Conservation (phyloP, 2,888 invertebrate genomes). For the Dasypolia templi region DNA sequence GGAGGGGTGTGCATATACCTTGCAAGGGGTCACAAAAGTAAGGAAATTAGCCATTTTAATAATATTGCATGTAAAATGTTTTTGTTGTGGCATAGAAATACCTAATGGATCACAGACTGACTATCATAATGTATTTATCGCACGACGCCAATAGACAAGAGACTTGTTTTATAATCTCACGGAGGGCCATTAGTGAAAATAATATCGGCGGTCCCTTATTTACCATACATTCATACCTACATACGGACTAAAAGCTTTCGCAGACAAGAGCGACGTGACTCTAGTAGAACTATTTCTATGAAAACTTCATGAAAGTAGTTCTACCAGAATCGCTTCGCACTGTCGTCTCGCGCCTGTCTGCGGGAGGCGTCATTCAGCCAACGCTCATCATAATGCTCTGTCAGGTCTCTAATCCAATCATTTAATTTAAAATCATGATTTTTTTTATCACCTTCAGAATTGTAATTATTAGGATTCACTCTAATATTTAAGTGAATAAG, state of each 20-base stretch:
- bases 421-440: neutral
- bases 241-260: neutral
- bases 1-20: conserved; percentile 22
- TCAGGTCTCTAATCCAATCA: no score
- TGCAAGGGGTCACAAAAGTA: conserved; percentile 36
- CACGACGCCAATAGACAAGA: conserved; percentile 10
- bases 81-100: conserved; percentile 39
- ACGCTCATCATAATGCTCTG: no score
- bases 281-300: neutral
- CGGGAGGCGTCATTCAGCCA: no score
- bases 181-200: neutral
- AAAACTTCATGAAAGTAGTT: neutral
- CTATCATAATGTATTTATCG: neutral
- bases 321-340: neutral
- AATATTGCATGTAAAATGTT: conserved; percentile 33
- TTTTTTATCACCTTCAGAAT: no score
- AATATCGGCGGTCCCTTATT: neutral
- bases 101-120: conserved; percentile 45
- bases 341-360: neutral
- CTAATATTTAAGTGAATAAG: neutral
- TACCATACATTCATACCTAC: no score
- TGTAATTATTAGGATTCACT: neutral
- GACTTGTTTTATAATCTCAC: neutral
- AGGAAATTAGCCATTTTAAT: conserved; percentile 28
- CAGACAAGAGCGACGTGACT: neutral